Evolutionary conservation across 2,888 invertebrate genomes (phyloP).

Genomic region (Caenorhabditis sp.): DNA sequence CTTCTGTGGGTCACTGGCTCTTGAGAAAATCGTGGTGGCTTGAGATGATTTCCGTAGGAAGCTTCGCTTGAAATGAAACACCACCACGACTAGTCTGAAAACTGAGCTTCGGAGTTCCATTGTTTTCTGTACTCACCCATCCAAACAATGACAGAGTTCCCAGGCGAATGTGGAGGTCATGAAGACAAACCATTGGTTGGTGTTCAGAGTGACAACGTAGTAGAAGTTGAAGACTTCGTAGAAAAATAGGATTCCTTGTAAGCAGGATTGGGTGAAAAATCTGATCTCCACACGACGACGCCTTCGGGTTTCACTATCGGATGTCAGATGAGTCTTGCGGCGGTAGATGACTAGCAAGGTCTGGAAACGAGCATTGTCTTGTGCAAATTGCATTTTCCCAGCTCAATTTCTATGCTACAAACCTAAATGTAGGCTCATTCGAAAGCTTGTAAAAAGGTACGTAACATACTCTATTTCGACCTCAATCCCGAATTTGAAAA

Average conservation of each 20-base stretch:
- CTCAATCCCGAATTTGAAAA: neutral
- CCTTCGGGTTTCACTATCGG: conserved; percentile 30
- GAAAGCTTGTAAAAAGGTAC: too few relatives aligned
- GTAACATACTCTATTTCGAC: too few relatives aligned
- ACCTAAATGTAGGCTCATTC: too few relatives aligned
- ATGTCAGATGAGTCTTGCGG: conserved; percentile 39
- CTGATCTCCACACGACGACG: conserved; percentile 65
- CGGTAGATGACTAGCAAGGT: conserved; percentile 48
- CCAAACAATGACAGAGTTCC: conserved; percentile 71
- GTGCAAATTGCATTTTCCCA: too few relatives aligned
- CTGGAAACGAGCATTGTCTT: too few relatives aligned
- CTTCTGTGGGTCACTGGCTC: conserved; percentile 20
- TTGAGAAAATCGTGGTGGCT: conserved; percentile 21
- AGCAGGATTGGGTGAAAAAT: conserved; percentile 69
- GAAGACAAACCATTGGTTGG: conserved; percentile 65
- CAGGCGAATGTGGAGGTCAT: conserved; percentile 70
- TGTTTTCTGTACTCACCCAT: conserved; percentile 67
- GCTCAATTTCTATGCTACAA: too few relatives aligned
- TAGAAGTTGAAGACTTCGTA: conserved; percentile 72
- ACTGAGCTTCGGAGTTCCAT: too few relatives aligned
- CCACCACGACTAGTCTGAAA: conserved; percentile 46
- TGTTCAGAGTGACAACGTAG: conserved; percentile 62
- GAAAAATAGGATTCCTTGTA: conserved; percentile 71
- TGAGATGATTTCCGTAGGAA: conserved; percentile 29
- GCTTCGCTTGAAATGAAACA: conserved; percentile 53